phyloP scores from a whole-genome alignment of 2,113 vertebrate species.

The Gobio gobio region DNA sequence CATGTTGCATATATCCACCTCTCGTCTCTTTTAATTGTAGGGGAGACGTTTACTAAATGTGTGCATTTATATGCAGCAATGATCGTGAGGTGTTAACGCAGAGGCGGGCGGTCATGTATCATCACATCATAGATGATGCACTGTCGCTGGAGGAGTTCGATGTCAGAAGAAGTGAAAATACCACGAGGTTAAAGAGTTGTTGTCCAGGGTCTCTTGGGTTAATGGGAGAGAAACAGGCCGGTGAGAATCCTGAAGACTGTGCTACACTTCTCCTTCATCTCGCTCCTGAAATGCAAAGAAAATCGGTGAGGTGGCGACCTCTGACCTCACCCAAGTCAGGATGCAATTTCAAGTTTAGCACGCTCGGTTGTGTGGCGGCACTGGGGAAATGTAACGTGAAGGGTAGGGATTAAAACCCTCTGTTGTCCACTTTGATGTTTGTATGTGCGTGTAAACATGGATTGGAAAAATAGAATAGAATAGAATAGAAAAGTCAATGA shows the following conservation, averaged over 20 bases:
- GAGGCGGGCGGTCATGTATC: neutral
- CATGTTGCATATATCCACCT: slow-evolving; percentile 27
- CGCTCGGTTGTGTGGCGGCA: neutral
- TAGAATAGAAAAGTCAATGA: neutral
- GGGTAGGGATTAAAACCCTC: slow-evolving; percentile 32
- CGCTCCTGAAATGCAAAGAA: neutral
- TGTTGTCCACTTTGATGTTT: neutral
- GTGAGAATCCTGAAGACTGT: neutral
- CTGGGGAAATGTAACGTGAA: slow-evolving; percentile 29
- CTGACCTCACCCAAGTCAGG: neutral
- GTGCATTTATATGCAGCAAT: neutral
- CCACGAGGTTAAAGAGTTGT: neutral
- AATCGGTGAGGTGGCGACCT: slow-evolving; percentile 3
- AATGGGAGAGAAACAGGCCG: neutral
- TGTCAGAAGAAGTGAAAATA: neutral
- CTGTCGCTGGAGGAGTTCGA: slow-evolving; percentile 4
- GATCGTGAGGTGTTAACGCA: neutral
- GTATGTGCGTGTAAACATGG: neutral
- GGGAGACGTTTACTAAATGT: slow-evolving; percentile 10
- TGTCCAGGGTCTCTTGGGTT: neutral
- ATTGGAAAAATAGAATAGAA: neutral
- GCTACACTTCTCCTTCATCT: slow-evolving; percentile 7
- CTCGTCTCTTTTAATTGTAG: slow-evolving; percentile 33
- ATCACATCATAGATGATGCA: slow-evolving; percentile 1
- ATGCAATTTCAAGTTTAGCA: slow-evolving; percentile 1